Percentiles rank a stretch among this genome's conserved stretches.
Conservation (phyloP, 2,113 vertebrate species). For the Gallinago paraguaiae region DNA sequence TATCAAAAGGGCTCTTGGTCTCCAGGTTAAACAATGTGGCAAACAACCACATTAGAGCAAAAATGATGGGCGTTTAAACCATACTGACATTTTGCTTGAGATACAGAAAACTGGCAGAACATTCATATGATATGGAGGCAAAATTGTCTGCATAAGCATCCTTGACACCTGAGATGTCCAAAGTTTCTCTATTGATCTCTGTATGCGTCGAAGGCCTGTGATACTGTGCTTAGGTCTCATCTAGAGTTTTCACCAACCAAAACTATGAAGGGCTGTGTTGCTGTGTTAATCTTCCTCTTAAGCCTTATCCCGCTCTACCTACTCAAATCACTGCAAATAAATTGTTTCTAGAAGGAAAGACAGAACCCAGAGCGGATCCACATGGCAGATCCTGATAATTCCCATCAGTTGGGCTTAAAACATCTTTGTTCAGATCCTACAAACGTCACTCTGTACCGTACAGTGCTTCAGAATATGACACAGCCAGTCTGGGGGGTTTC, state of each 20-base stretch:
- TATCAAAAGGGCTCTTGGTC: not conserved
- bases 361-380: not conserved
- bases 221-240: not conserved
- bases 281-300: not conserved
- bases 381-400: not conserved
- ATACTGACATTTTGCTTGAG: not conserved
- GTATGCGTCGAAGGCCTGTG: not conserved
- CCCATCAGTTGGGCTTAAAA: not conserved
- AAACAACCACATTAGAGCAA: not conserved
- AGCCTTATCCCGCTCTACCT: not conserved
- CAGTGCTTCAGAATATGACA: not conserved
- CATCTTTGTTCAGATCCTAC: not conserved
- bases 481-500: not conserved
- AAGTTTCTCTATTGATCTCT: not conserved
- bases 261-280: not conserved
- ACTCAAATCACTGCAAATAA: not conserved
- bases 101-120: not conserved
- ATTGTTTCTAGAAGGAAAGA: not conserved
- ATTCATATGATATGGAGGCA: not conserved
- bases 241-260: not conserved
- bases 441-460: not conserved
- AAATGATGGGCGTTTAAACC: not conserved
- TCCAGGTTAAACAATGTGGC: not conserved
- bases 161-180: not conserved
- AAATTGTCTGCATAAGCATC: not conserved